Evolutionary conservation across 2,888 invertebrate species (phyloP).

Genomic region (Drosophila paracracens): DNA sequence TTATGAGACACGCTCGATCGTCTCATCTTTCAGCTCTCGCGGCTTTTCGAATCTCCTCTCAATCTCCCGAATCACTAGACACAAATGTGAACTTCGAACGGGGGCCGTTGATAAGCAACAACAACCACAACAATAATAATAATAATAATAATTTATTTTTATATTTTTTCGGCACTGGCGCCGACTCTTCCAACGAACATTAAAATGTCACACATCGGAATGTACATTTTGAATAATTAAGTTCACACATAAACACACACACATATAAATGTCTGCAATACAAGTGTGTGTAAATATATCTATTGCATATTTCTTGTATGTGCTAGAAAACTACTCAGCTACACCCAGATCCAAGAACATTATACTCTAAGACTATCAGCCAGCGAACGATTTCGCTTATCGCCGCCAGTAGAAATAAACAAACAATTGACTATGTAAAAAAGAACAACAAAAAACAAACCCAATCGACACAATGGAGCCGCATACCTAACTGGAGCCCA

Average conservation of each 20-base stretch:
- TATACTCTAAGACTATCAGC: constrained; percentile 31
- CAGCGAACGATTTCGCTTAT: constrained; percentile 32
- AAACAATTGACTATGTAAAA: constrained; percentile 51
- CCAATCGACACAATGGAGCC: constrained; percentile 19
- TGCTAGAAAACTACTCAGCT: background rate
- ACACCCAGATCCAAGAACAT: constrained; percentile 25
- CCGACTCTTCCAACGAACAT: constrained; percentile 26
- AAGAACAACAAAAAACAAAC: constrained; percentile 22
- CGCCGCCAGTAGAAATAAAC: constrained; percentile 35
- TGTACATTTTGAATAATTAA: constrained; percentile 13
- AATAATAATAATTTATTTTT: constrained; percentile 1
- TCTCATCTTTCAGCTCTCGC: constrained; percentile 16
- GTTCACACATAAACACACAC: background rate
- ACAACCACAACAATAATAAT: background rate
- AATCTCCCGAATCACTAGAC: constrained; percentile 48
- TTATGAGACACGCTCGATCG: constrained; percentile 35
- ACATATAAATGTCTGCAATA: background rate
- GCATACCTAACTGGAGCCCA: constrained; percentile 4
- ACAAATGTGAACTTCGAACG: constrained; percentile 56
- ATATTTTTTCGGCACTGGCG: constrained; percentile 32
- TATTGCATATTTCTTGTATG: constrained; percentile 18
- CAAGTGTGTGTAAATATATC: constrained; percentile 6
- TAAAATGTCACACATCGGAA: constrained; percentile 37
- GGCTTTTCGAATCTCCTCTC: constrained; percentile 31
- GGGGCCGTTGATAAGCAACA: constrained; percentile 39